Conservation (phyloP, 2,888 invertebrate species). For the Trilocha varians region DNA sequence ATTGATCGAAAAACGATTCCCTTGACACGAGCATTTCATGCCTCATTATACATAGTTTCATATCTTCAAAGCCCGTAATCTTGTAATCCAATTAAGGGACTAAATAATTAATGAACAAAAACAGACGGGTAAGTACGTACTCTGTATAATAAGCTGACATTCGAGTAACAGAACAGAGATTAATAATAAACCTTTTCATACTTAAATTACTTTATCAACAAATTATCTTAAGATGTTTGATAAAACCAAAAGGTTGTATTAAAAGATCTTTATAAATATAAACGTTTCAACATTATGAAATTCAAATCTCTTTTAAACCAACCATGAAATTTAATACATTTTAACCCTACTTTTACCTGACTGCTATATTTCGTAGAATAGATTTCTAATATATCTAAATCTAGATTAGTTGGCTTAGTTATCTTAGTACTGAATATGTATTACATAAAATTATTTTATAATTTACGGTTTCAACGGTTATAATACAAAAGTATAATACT, state of each 20-base stretch:
- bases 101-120: conserved; percentile 33
- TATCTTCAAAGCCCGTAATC: conserved; percentile 22
- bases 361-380: no score
- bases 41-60: not conserved
- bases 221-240: not conserved
- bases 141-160: conserved; percentile 23
- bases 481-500: no score
- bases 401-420: no score
- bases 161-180: conserved; percentile 20
- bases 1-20: not conserved
- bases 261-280: not conserved
- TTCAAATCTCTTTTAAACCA: no score
- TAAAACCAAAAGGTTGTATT: not conserved
- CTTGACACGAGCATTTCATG: not conserved
- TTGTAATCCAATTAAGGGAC: conserved; percentile 31
- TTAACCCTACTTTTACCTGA: no score
- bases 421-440: no score
- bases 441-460: no score
- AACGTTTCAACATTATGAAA: not conserved
- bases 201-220: conserved; percentile 2
- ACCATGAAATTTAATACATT: no score
- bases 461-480: no score
- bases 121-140: conserved; percentile 25
- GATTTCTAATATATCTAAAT: no score
- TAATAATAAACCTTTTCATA: conserved; percentile 16